Base-by-base conservation (phyloP, 2,113 vertebrate species). In the Dascyllus trimaculatus region DNA sequence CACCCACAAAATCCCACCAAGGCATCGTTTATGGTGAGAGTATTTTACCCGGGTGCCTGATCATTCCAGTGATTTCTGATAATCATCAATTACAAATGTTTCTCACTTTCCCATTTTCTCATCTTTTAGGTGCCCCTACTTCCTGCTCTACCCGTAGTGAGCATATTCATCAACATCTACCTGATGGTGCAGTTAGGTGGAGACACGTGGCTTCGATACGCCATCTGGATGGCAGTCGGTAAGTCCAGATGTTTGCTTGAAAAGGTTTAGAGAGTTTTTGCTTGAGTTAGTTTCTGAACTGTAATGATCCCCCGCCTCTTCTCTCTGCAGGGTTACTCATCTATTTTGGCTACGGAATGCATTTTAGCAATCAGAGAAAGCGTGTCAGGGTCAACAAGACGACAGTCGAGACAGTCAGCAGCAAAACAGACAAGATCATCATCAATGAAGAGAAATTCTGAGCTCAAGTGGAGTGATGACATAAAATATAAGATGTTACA, bases 201-300 rank as follows among this genome's bases (percentile, higher is more conserved):
- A 0, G 93, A 91, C 0, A 93, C 96, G 11, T 97, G 96, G 96
- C 61, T 96, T 21, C 85, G 92, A 57, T 97, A 96, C 5, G 90
- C 93, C 22, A 60, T 97, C 61, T 98, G 96, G 96, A 95, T 96
- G 95, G 83, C 85, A 60, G 63, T 91, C 0, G 96, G 96, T 97
- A 91, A 93, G 95, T 1, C 17, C 10, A 8, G 6, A 6, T 60
- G 49, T 72, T 25, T 35, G 8, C 62, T 57, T 35, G 25, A 82
- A 22, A 48, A n/a, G 7, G 38, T 82, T 24, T 22, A 3, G 46
- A 7, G 9, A 0, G 0, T 21, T n/a, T 58, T 63, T 22, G 19
- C 29, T 46, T 0, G 0, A 61, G 26, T 35, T 11, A 4, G 11
- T 2, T 64, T 19, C 4, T 68, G 35, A 59, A 56, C 24, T 38